Evolutionary conservation across 2,888 invertebrate genomes (phyloP).

Genomic region (Melinaea menophilus): DNA sequence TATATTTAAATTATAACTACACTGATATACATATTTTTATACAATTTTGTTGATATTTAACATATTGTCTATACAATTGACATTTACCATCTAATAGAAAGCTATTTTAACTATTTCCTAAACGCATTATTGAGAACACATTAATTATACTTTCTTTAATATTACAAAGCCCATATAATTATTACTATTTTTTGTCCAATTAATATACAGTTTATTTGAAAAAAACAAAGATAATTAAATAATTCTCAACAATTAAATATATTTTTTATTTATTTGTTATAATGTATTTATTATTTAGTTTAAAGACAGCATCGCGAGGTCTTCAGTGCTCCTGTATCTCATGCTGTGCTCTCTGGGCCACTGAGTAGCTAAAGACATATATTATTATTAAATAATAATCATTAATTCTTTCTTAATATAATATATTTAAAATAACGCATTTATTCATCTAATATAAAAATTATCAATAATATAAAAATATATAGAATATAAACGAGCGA

Average conservation of each 20-base stretch:
- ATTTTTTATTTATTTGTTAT: slow-evolving; percentile 5
- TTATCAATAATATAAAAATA: too few relatives aligned
- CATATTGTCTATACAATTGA: slow-evolving; percentile 73
- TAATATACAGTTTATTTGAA: neutral
- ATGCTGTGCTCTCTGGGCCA: slow-evolving; percentile 74
- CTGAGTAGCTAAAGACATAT: slow-evolving; percentile 63
- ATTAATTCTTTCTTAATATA: slow-evolving; percentile 16
- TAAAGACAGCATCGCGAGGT: slow-evolving; percentile 56
- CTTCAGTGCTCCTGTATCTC: slow-evolving; percentile 70
- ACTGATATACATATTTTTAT: too few relatives aligned
- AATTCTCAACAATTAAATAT: too few relatives aligned
- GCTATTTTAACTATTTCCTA: slow-evolving; percentile 24
- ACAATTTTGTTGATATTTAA: neutral
- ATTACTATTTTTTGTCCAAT: neutral
- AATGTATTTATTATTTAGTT: slow-evolving; percentile 26
- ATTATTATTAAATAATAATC: slow-evolving; percentile 18
- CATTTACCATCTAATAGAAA: slow-evolving; percentile 31
- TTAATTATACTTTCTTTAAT: neutral
- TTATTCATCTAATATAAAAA: too few relatives aligned
- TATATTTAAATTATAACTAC: too few relatives aligned
- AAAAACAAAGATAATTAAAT: neutral
- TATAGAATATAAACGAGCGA: too few relatives aligned
- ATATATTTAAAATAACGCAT: neutral
- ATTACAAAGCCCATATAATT: slow-evolving; percentile 1
- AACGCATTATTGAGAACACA: slow-evolving; percentile 11